Evolutionary conservation across 2,888 invertebrate species (phyloP).

Genomic region (Drosophila affinis): DNA sequence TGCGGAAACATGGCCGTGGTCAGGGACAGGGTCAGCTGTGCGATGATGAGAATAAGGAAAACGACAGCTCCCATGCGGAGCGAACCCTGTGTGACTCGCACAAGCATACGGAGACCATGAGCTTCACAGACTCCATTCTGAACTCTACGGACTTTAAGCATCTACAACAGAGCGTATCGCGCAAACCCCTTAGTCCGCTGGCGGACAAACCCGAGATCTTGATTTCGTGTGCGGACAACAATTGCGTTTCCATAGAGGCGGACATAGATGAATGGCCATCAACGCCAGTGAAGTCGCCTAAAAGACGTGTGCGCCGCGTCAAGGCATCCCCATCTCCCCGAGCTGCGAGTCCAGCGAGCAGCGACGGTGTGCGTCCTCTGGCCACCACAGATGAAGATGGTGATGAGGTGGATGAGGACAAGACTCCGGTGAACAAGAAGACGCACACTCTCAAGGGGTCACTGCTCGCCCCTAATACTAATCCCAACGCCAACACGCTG

Average conservation of each 20-base stretch:
- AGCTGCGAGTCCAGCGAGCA: conserved; percentile 52
- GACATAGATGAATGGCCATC: conserved; percentile 81
- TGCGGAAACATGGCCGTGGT: conserved; percentile 53
- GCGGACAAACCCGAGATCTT: conserved; percentile 57
- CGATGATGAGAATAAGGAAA: conserved; percentile 62
- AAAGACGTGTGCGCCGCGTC: conserved; percentile 67
- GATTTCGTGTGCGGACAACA: conserved; percentile 46
- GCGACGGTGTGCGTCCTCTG: conserved; percentile 54
- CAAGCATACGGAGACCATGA: conserved; percentile 74
- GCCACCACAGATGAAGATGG: conserved; percentile 46
- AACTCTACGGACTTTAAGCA: conserved; percentile 76
- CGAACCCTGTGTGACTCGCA: conserved; percentile 56
- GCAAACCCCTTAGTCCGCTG: conserved; percentile 79
- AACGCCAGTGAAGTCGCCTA: conserved; percentile 66
- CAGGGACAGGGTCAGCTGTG: conserved; percentile 19
- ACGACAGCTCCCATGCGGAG: conserved; percentile 25
- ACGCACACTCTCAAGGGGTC: not conserved
- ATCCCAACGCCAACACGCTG: conserved; percentile 56
- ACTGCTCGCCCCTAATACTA: conserved; percentile 9
- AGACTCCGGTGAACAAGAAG: conserved; percentile 68
- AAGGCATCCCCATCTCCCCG: conserved; percentile 64
- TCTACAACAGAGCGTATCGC: conserved; percentile 62
- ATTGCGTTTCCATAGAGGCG: conserved; percentile 63
- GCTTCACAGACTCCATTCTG: conserved; percentile 81
- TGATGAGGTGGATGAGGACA: conserved; percentile 40